phyloP scores from a whole-genome alignment of 2,888 invertebrate genomes.

The Scaptomyza cyrtandrae region DNA sequence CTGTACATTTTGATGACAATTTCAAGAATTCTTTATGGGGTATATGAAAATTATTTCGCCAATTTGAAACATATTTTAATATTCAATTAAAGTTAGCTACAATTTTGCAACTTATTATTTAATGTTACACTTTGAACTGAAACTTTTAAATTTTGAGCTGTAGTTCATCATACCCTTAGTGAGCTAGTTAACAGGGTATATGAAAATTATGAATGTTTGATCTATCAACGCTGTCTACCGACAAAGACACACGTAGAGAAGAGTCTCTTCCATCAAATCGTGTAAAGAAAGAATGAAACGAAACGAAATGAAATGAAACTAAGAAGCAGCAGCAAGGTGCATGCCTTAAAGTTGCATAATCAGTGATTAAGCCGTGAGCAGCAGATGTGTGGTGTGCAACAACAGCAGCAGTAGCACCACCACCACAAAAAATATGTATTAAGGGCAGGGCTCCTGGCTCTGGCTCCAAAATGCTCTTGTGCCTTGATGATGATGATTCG shows the following conservation, averaged over 20 bases:
- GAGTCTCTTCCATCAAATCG: neutral
- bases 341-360: slow-evolving; percentile 56
- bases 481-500: too few relatives aligned
- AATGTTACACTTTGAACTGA: too few relatives aligned
- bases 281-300: neutral
- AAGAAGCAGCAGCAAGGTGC: slow-evolving; percentile 36
- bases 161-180: neutral
- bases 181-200: neutral
- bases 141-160: neutral
- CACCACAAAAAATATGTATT: slow-evolving; percentile 8
- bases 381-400: slow-evolving; percentile 49
- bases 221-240: neutral
- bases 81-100: too few relatives aligned
- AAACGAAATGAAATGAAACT: too few relatives aligned
- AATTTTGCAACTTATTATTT: too few relatives aligned
- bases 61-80: too few relatives aligned
- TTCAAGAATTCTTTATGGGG: too few relatives aligned
- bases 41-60: too few relatives aligned
- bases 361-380: slow-evolving; percentile 46
- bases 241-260: neutral
- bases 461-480: neutral
- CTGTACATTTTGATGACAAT: too few relatives aligned
- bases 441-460: slow-evolving; percentile 39
- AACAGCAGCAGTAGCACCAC: slow-evolving; percentile 38
- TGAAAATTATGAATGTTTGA: neutral